Evolutionary conservation across 2,888 invertebrate species (phyloP), one percentile per base, ranked within the genome.

Genomic region (Plagodis pulveraria): DNA sequence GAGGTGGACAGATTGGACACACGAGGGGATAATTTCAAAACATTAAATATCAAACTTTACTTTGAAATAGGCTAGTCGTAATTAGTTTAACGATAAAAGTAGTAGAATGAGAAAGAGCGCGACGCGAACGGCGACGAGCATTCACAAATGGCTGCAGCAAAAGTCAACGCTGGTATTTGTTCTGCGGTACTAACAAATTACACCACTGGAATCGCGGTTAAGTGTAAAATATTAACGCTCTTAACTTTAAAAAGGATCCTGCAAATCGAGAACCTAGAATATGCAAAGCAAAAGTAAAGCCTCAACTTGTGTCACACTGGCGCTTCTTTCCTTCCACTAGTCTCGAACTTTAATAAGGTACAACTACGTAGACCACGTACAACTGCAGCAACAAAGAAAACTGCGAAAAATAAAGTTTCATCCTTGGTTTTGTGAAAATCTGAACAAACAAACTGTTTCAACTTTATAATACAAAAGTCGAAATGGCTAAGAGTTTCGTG

Each of bases 111-210:
- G 10, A 40, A 10, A 36, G 7, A 44, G 22, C 44, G 69, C 71
- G 74, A 12, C 11, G 42, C 42, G 42, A 10, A 73, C 73, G 71
- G 69, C 62, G 67, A 66, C 48, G 66, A 66, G 67, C 71, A 71
- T 76, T 73, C 74, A 71, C 74, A 76, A 78, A 77, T 77, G 78
- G 73, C 66, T 70, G 69, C 68, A 67, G 73, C 74, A 71, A 71
- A 70, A 76, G 77, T 79, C 73, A 72, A 73, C 74, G 67, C 56
- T 54, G 64, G 57, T 71, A 69, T 78, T 78, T 77, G 72, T 73
- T 69, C 61, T 73, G 71, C 68, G 75, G 67, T 69, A 69, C 71
- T 71, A 75, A 79, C 77, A 77, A 78, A 78, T 78, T 73, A 73
- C 72, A 67, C 59, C 53, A 72, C 50, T 38, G 66, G 62, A 67